These are phyloP conservation scores for Mylabris phalerata DNA, from an alignment of 1,140 invertebrate species.

Conservation along the genomic window DNA sequence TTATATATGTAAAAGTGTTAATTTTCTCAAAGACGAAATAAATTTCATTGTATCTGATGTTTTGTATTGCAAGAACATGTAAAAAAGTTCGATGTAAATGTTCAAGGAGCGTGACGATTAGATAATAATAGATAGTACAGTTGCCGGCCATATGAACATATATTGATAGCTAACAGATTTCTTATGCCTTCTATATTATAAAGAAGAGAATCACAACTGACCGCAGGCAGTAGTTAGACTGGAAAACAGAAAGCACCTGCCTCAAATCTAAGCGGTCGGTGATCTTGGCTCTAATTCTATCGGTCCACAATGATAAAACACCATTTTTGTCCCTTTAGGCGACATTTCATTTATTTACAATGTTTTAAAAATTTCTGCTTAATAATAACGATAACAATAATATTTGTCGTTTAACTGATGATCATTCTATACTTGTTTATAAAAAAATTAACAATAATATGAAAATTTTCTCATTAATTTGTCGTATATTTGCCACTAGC, in stretches of 20 bases:
- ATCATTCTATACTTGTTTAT: no score
- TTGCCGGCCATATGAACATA: conserved; percentile 7
- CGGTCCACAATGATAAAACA: no score
- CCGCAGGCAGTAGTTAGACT: conserved; percentile 16
- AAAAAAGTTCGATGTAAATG: conserved; percentile 6
- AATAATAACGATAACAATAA: no score
- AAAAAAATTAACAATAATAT: no score
- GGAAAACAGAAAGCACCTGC: conserved; percentile 16
- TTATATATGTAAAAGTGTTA: neutral
- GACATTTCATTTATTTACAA: no score
- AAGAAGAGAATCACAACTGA: conserved; percentile 3
- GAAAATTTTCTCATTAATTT: no score
- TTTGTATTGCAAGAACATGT: neutral
- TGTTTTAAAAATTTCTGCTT: no score
- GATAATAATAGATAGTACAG: conserved; percentile 6
- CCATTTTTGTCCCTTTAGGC: no score
- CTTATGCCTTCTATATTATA: conserved; percentile 4
- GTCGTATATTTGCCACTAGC: no score
- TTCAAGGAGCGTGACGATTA: conserved; percentile 15
- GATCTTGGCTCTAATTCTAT: conserved; percentile 3
- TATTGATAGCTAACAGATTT: conserved; percentile 11
- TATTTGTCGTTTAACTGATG: no score
- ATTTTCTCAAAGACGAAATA: neutral
- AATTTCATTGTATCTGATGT: no score
- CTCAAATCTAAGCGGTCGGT: conserved; percentile 11